Evolutionary conservation across 2,797 vertebrate species (phyloP), one percentile per base, ranked within the genome.

Genomic region (Enteromius trimaculatus): DNA sequence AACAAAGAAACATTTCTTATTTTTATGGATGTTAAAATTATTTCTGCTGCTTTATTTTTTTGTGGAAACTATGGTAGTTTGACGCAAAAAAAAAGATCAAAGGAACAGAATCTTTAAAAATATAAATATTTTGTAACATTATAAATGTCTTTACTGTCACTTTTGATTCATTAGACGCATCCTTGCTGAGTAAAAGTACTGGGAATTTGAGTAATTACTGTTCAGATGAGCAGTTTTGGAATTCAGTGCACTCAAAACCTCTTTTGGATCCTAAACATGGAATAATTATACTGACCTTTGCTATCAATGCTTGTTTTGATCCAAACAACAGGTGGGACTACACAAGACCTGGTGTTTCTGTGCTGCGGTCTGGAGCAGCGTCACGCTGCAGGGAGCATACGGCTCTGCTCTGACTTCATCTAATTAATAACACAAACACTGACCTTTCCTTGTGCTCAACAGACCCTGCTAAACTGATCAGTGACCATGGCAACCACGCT

Each of bases 401-500:
- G 78, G 29, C 71, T 77, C 44, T 21, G 55, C 76, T 55, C 58
- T 26, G 72, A 69, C 74, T 89, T 91, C 88, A 91, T 91, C 90
- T 82, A 88, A 91, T 92, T 92, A 91, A 92, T 90, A 86, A 90
- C 79, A 87, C 87, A 78, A 88, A 84, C 88, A 88, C 74, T 69
- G 62, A 85, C 81, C 86, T 70, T 86, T 65, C 88, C 85, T 39
- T 89, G 83, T 84, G 80, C 53, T 68, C 86, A 87, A 79, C 60
- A 58, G 83, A 84, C 64, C 80, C 81, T 31, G 58, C 77, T 89
- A 89, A 91, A 90, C 88, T 91, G 90, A 91, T 91, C 88, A 89
- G 80, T 80, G 77, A 78, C 90, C 85, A 90, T 83, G 85, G 88
- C 88, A 91, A 92, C 90, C 3, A 3, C 9, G 53, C 77, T 77